Percentiles rank a stretch among this genome's conserved stretches.
Conservation (phyloP, 2,888 invertebrate species). For the Clostera curtula region DNA sequence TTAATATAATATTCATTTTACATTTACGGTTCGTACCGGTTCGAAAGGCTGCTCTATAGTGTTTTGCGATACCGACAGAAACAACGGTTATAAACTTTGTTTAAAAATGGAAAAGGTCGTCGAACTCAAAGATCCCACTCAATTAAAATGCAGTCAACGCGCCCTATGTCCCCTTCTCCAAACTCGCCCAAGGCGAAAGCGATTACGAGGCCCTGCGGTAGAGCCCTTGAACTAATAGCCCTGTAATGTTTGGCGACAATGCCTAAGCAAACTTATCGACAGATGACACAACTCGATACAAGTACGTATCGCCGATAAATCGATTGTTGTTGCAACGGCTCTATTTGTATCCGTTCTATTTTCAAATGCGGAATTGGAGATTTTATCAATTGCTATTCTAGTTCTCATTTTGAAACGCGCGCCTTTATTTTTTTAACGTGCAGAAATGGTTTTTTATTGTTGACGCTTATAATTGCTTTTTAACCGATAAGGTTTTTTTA, state of each 20-base stretch:
- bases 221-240: constrained; percentile 35
- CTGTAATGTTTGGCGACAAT: constrained; percentile 38
- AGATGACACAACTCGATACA: constrained; percentile 41
- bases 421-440: constrained; percentile 1
- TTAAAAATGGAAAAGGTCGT: constrained; percentile 25
- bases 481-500: too few species aligned
- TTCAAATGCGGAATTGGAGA: not conserved
- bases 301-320: constrained; percentile 13
- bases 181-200: constrained; percentile 42
- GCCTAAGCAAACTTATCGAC: constrained; percentile 48
- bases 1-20: too few species aligned
- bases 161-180: constrained; percentile 25
- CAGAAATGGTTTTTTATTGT: too few species aligned
- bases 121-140: constrained; percentile 33
- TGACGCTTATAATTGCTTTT: too few species aligned
- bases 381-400: too few species aligned
- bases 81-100: constrained; percentile 7
- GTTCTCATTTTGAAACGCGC: too few species aligned
- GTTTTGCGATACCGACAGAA: too few species aligned
- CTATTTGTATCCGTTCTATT: constrained; percentile 3
- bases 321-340: constrained; percentile 24
- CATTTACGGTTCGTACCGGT: too few species aligned
- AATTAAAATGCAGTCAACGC: constrained; percentile 43
- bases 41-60: too few species aligned
- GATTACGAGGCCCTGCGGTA: constrained; percentile 33